Evolutionary conservation across 2,888 invertebrate genomes (phyloP).

Genomic region (Lithodes maja): DNA sequence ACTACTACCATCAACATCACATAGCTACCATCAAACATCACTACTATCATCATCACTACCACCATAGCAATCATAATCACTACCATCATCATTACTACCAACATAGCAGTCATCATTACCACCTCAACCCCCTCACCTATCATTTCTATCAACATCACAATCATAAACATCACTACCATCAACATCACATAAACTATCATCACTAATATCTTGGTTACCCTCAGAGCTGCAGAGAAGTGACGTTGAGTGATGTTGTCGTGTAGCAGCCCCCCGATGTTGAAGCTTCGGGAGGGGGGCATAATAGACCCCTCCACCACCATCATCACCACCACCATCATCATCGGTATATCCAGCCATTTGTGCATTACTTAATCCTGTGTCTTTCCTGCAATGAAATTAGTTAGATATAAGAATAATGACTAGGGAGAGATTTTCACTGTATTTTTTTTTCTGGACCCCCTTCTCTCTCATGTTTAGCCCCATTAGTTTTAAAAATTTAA

Average conservation of each 20-base stretch:
- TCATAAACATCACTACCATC: neutral
- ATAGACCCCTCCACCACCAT: neutral
- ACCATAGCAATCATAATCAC: neutral
- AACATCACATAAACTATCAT: neutral
- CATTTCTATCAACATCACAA: too few relatives aligned
- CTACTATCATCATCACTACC: neutral
- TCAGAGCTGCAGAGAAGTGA: slow-evolving; percentile 40
- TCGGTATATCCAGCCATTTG: neutral
- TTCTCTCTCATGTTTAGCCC: too few relatives aligned
- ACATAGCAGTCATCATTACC: neutral
- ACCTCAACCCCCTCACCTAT: neutral
- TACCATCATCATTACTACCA: neutral
- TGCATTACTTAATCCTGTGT: too few relatives aligned
- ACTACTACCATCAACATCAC: neutral
- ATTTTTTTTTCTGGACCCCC: too few relatives aligned
- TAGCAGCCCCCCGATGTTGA: slow-evolving; percentile 93
- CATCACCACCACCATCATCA: slow-evolving; percentile 20
- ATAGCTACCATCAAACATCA: neutral
- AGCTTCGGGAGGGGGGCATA: slow-evolving; percentile 73
- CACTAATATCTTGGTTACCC: slow-evolving; percentile 1
- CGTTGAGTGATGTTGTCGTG: slow-evolving; percentile 73
- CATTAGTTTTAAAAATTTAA: too few relatives aligned
- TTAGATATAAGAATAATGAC: too few relatives aligned
- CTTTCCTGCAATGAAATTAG: too few relatives aligned
- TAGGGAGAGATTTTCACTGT: too few relatives aligned